Evolutionary conservation across 2,888 invertebrate genomes (phyloP), one percentile per base, ranked within the genome.

Genomic region (Pseudococcus jackbeardsleyi): DNA sequence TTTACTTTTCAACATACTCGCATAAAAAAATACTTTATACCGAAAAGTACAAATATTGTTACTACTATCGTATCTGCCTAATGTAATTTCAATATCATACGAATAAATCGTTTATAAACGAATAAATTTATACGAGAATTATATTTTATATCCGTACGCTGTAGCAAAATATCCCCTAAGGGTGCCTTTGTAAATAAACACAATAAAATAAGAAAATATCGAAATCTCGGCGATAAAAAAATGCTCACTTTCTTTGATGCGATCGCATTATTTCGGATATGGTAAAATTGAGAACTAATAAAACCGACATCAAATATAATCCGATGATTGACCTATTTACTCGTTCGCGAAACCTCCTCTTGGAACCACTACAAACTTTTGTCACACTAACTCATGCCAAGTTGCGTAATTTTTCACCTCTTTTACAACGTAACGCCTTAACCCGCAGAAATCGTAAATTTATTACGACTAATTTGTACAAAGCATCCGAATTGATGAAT

Each of bases 381-480:
- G 77, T 33, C 77, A 33, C 39, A 39, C 33, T 39, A 39, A 42
- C 8, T 39, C 33, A 39, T 77, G 77, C 77, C 77, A 77, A 33
- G 33, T 77, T 77, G 19, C 39, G 77, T 39, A 77, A 77, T 77
- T 77, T 77, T 39, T 77, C 39, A 39, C 77, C 17, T 64, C 64
- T 9, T 12, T 54, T 54, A 64, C 26, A 72, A 72, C 26, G 15
- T 17, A 39, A 77, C 77, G 39, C 77, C 19, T 72, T 11, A 72
- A 72, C 33, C 59, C 59, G 8, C n/a, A 4, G 9, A 11, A 64
- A 22, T 22, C 64, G 9, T 64, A 19, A 22, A 64, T 64, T 64
- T 64, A 17, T 77, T 39, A 39, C 39, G 33, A 77, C 39, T n/a
- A 77, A 77, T 77, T 77, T 39, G 77, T 77, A 64, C 19, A 22